Base-by-base conservation (phyloP, 1,140 invertebrate species). In the Ips nitidus region DNA sequence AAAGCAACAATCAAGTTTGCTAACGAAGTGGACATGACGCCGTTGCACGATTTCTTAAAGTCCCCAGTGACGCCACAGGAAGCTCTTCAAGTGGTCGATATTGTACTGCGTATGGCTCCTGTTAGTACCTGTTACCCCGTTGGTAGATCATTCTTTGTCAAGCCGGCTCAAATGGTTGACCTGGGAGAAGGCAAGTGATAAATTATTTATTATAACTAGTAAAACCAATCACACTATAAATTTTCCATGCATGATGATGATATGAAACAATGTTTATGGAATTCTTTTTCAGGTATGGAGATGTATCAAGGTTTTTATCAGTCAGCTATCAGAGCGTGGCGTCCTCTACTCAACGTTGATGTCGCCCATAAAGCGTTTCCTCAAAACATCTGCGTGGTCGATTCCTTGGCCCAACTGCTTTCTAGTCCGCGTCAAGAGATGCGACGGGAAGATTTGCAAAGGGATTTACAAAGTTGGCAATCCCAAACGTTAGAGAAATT, bases 31-130 rank as follows among this genome's bases (percentile, higher is more conserved):
- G 76, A 80, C 70, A 72, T 78, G 53, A 73, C 66, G 39, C 72
- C 71, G 5, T 42, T 76, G 37, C 64, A 66, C 36, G 66, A 74
- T 63, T 71, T 70, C 36, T 38, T 52, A 6, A 71, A 22, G 55
- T 7, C 37, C 1, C 53, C 52, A 66, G 65, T 60, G 41, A 71
- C 77, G 41, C 90, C 93, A 2, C 87, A 88, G 75, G 87, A 89
- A 45, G 84, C 86, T 1, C 78, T 93, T 6, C 90, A 92, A 80
- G 92, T 89, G 57, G 77, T 97, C 1, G 94, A 97, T 79, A 87
- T 97, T 1, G 89, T 96, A 52, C 83, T 97, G 70, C 83, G 89
- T 61, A 87, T 89, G 72, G 85, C 79, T 7, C 84, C 82, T 39
- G 60, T 83, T 4, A 74, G 80, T 40, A 73, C 70, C 2, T 83